These are phyloP conservation scores for Polypedilum pembai DNA, from an alignment of 1,140 invertebrate species.

Conservation along the genomic window DNA sequence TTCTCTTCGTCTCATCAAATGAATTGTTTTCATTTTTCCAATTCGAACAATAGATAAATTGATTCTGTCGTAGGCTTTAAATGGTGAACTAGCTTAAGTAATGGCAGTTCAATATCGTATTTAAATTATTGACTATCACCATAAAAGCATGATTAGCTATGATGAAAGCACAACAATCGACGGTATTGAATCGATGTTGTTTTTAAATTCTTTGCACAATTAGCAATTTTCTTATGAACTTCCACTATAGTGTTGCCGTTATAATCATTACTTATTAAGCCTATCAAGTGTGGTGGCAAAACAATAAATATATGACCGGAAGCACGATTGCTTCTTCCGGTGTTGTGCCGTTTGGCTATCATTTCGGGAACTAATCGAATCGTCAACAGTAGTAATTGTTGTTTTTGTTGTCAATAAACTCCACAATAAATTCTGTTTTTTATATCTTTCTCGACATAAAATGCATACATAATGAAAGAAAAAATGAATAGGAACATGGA, in stretches of 20 bases:
- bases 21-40: constrained; percentile 1
- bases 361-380: constrained; percentile 8
- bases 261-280: not conserved
- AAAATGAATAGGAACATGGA: not conserved
- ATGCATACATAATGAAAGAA: constrained; percentile 24
- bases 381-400: not conserved
- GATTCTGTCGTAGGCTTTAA: not conserved
- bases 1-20: not conserved
- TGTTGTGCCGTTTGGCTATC: not conserved
- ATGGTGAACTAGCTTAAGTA: too few relatives aligned
- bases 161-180: not conserved
- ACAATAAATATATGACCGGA: not conserved
- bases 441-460: not conserved
- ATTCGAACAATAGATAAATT: not conserved
- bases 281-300: not conserved
- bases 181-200: not conserved
- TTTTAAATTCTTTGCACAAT: constrained; percentile 7
- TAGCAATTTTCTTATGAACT: constrained; percentile 6
- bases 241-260: not conserved
- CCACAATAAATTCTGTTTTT: not conserved
- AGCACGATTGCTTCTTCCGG: not conserved
- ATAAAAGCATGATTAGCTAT: not conserved
- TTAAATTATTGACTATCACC: not conserved
- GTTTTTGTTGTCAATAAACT: not conserved
- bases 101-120: too few relatives aligned